phyloP scores from a whole-genome alignment of 2,888 invertebrate genomes.

The Ophioninae sp. region DNA sequence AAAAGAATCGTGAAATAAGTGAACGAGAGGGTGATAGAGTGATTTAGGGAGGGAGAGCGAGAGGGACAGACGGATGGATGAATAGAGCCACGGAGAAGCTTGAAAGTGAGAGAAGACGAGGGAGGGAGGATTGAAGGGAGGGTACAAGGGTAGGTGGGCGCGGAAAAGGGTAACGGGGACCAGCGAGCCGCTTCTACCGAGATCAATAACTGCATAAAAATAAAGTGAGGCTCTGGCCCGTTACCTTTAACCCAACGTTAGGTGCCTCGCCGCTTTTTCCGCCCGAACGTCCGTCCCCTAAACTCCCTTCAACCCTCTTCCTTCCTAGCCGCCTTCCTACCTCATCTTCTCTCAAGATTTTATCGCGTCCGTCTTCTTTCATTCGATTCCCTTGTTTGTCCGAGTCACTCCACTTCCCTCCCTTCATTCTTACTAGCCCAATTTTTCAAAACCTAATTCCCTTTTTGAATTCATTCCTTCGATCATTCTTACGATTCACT shows the following conservation, averaged over 20 bases:
- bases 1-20: conserved; percentile 54
- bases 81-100: conserved; percentile 36
- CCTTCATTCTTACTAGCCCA: conserved; percentile 26
- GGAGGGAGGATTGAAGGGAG: conserved; percentile 49
- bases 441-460: conserved; percentile 50
- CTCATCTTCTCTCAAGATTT: conserved; percentile 37
- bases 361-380: conserved; percentile 36
- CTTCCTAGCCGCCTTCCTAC: conserved; percentile 65
- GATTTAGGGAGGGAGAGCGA: conserved; percentile 42
- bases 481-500: no score
- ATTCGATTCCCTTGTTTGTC: conserved; percentile 37
- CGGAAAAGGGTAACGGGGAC: conserved; percentile 68
- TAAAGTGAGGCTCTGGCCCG: conserved; percentile 81
- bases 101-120: conserved; percentile 46
- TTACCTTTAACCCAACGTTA: conserved; percentile 79
- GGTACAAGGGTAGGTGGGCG: conserved; percentile 66
- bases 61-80: conserved; percentile 23
- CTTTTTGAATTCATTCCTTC: neutral
- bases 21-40: conserved; percentile 59
- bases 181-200: conserved; percentile 76
- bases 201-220: conserved; percentile 82
- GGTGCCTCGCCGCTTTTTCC: conserved; percentile 63
- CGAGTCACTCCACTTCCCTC: neutral
- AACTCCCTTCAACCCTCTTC: conserved; percentile 58
- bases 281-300: conserved; percentile 54